A percentile compares a stretch with the other conserved stretches of the same genome.
phyloP scores from a whole-genome alignment of 2,113 vertebrate genomes.

The Myocastor coypus region DNA sequence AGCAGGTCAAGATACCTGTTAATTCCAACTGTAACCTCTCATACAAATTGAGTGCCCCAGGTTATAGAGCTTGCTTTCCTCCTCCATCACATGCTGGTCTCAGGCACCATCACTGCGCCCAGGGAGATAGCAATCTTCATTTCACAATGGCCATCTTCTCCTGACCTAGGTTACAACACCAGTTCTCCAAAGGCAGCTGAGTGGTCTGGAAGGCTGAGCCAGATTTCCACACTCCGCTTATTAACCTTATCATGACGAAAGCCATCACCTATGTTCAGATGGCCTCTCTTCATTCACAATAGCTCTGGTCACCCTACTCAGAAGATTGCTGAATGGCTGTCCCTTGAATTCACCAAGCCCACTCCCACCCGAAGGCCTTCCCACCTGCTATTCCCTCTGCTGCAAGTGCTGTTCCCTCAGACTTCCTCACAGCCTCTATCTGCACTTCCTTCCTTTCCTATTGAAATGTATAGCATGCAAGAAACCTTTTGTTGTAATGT shows the following conservation, averaged over 20 bases:
- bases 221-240: background rate
- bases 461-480: background rate
- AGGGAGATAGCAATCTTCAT: background rate
- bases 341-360: background rate
- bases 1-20: background rate
- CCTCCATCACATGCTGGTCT: no score
- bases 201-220: background rate
- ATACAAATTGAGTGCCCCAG: background rate
- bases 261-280: fast-evolving
- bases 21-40: background rate
- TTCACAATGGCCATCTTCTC: background rate
- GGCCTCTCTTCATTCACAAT: background rate
- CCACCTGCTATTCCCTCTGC: background rate
- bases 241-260: background rate
- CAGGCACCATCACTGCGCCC: background rate
- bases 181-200: background rate
- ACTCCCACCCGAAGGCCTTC: background rate
- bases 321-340: fast-evolving
- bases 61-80: background rate
- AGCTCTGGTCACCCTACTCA: background rate
- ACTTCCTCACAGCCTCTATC: background rate
- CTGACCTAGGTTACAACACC: fast-evolving
- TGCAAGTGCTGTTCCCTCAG: background rate
- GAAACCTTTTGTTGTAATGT: no score
- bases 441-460: background rate